Base-by-base conservation (phyloP, 2,888 invertebrate genomes). In the Axea sp. region DNA sequence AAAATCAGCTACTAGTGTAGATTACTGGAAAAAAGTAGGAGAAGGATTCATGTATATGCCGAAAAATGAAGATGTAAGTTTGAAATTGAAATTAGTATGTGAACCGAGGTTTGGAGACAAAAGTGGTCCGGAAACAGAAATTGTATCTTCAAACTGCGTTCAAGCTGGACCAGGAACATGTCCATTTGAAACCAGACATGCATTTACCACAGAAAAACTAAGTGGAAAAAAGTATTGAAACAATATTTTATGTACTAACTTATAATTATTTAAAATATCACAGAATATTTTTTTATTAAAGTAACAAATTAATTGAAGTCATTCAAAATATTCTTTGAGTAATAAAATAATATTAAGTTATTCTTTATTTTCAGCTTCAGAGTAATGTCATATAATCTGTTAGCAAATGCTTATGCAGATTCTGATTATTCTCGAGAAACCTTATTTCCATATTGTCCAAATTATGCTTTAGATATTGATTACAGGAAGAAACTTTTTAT, bases 341-440 rank as follows among this genome's bases (percentile, higher is more conserved):
- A 9, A 9, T 47, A 30, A 0, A 45, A 47, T 9, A 64, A 19
- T 7, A 45, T 8, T 49, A 35, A 37, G 14, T 41, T 22, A 17
- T 37, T 24, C n/a, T 19, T 12, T 28, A 41, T 68, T 75, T 89
- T 90, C 84, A 93, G 93, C 81, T 92, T 96, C 81, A 91, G 98
- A 43, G 91, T 97, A 69, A 91, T 96, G 2, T 91, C 93, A 0
- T 98, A 98, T 84, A 98, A 98, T 85, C 92, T 98, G 78, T 89
- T 99, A 78, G 98, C 98, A 2, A 95, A 97, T 88, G 87, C 94
- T 15, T 99, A 98, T 87, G 94, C 96, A 72, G 95, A 96, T 85
- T 93, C 96, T 0, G 95, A 95, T 73, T 91, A 90, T 83, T 92
- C 94, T 0, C 90, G 93, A 81, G 90, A 89, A 47, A 90, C 91